Conservation (phyloP, 2,113 vertebrate species). For the Neodontobutis hainanensis region DNA sequence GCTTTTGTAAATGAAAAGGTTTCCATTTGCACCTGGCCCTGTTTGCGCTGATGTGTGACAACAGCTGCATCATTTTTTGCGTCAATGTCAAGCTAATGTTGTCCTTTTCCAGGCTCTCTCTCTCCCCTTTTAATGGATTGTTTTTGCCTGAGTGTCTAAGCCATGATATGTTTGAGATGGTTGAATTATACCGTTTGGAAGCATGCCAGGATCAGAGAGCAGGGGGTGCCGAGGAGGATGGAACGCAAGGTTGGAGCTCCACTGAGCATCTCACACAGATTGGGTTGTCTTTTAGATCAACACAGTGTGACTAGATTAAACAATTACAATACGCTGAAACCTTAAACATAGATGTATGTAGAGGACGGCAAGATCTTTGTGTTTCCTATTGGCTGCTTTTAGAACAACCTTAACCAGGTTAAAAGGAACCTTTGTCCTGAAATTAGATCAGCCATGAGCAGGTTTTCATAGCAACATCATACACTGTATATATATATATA, state of each 20-base stretch:
- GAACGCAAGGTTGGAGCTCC: conserved; percentile 20
- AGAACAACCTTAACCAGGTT: conserved; percentile 3
- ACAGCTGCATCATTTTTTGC: conserved; percentile 34
- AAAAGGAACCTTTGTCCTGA: conserved; percentile 10
- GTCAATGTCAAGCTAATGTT: conserved; percentile 45
- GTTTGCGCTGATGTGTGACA: conserved; percentile 43
- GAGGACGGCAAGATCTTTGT: conserved; percentile 4
- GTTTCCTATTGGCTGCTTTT: conserved; percentile 3
- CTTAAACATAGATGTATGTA: background rate
- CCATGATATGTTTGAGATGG: conserved; percentile 38
- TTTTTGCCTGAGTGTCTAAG: conserved; percentile 20
- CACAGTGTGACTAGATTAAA: background rate
- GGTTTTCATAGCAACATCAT: conserved; percentile 12
- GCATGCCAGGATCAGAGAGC: conserved; percentile 20
- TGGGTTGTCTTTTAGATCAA: background rate
- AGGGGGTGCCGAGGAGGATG: conserved; percentile 14
- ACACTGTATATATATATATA: background rate
- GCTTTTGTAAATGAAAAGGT: conserved; percentile 51
- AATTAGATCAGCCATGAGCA: background rate
- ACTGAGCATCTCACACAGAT: conserved; percentile 15
- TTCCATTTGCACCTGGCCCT: conserved; percentile 35
- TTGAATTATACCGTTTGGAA: conserved; percentile 49
- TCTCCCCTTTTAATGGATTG: conserved; percentile 29
- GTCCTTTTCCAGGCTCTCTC: conserved; percentile 20
- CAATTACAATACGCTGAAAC: background rate